phyloP scores from a whole-genome alignment of 2,888 invertebrate genomes.

The Clepsis dumicolana region DNA sequence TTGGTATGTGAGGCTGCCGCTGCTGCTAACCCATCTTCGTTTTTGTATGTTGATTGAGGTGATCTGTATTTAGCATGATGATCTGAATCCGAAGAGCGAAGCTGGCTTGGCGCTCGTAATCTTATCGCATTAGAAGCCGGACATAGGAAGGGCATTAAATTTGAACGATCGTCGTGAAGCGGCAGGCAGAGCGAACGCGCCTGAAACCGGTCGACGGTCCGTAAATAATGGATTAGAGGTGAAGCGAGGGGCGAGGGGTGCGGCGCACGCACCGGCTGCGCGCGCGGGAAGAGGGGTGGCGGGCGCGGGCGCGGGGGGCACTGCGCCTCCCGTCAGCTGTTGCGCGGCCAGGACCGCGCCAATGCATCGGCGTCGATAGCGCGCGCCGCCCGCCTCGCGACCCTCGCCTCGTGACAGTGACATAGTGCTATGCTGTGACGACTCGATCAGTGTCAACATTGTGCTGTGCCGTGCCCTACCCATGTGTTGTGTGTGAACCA shows the following conservation, averaged over 20 bases:
- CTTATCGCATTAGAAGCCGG: constrained; percentile 83
- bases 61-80: constrained; percentile 20
- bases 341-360: constrained; percentile 83
- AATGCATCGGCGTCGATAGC: constrained; percentile 83
- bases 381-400: constrained; percentile 70
- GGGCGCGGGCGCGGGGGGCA: constrained; percentile 61
- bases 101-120: constrained; percentile 69
- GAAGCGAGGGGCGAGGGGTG: constrained; percentile 72
- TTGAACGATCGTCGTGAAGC: constrained; percentile 81
- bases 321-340: constrained; percentile 85
- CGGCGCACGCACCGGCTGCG: constrained; percentile 79
- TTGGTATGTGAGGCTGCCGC: background rate
- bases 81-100: constrained; percentile 45
- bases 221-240: constrained; percentile 86
- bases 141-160: constrained; percentile 86
- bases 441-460: constrained; percentile 52
- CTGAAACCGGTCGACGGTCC: constrained; percentile 85
- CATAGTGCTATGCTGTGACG: constrained; percentile 67
- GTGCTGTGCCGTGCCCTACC: constrained; percentile 56
- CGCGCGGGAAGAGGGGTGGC: constrained; percentile 65
- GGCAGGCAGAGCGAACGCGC: constrained; percentile 79
- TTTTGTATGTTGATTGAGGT: constrained; percentile 12
- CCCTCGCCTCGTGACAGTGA: constrained; percentile 59
- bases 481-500: constrained; percentile 68
- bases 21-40: background rate